Evolutionary conservation across 2,888 invertebrate genomes (phyloP), one percentile per base, ranked within the genome.

Genomic region (Acleris emargana): DNA sequence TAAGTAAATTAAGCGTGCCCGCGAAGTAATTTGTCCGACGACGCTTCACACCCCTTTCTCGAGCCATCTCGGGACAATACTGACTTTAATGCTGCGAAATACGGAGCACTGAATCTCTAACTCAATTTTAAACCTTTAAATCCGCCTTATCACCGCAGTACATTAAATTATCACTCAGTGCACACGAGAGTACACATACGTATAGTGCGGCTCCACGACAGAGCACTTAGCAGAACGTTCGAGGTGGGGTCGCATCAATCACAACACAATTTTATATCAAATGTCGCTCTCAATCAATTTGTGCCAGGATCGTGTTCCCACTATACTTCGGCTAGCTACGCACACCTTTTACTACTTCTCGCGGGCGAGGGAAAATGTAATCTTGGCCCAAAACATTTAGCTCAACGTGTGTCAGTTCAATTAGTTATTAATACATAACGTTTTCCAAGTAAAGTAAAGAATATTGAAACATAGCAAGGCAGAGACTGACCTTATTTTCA

Each of bases 221-320:
- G 86, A 91, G 91, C 91, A 91, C 91, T 91, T 91, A 92, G 91
- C 82, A 83, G 76, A 73, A 78, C 81, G 81, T 82, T 79, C 80
- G 86, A 83, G 85, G 86, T 86, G 83, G 83, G 88, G 84, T 84
- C 89, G 86, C 91, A 91, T 91, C 91, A 92, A 91, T 92, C 91
- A 91, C 91, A 87, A 88, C 90, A 89, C 91, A 89, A 89, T 91
- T 91, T 92, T 91, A 92, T 92, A 92, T 92, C 91, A 91, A 91
- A 92, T 92, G 91, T 91, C 91, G 89, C 89, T 91, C 84, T 91
- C 91, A 91, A 92, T 91, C 91, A 91, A 91, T 92, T 91, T 91
- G 90, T 85, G 87, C 82, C 77, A 73, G 85, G 87, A 89, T 91
- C 91, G 87, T 86, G 84, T 91, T 81, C 86, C 76, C 80, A 79